phyloP scores from a whole-genome alignment of 2,113 vertebrate genomes.

The Azemiops feae region DNA sequence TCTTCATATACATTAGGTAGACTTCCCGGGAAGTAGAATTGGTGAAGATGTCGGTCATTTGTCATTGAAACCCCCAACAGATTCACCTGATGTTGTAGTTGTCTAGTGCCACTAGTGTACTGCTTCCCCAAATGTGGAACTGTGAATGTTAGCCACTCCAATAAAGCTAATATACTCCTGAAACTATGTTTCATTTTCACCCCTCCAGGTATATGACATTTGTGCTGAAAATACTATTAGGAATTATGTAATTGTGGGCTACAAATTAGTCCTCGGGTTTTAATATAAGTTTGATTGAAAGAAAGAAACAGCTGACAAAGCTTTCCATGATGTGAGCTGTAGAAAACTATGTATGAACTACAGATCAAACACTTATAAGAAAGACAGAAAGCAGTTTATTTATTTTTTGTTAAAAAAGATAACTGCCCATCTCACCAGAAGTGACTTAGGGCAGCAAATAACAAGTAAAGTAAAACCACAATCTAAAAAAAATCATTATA shows the following conservation, averaged over 20 bases:
- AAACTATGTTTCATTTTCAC: background rate
- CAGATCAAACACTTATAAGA: background rate
- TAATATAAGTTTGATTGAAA: background rate
- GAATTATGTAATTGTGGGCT: background rate
- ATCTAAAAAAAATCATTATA: background rate
- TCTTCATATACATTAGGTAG: constrained; percentile 19
- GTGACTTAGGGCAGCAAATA: background rate
- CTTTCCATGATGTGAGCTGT: background rate
- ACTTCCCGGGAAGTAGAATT: constrained; percentile 42
- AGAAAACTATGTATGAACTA: background rate
- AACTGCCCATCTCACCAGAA: background rate
- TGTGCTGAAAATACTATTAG: background rate
- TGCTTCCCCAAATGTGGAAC: constrained; percentile 37
- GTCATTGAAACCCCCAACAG: constrained; percentile 39
- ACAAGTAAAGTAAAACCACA: background rate
- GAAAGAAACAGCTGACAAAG: background rate
- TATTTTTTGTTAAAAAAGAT: background rate
- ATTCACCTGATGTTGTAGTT: constrained; percentile 43
- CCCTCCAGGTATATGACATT: background rate
- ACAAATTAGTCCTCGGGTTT: background rate
- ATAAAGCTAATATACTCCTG: constrained; percentile 19
- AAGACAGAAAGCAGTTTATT: background rate
- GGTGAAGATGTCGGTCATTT: constrained; percentile 30
- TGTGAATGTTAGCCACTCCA: constrained; percentile 5
- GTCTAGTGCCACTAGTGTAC: constrained; percentile 33